A percentile compares a stretch with the other conserved stretches of the same genome.
Evolutionary conservation across 2,888 invertebrate genomes (phyloP).

Genomic region (Lordiphosa fenestrarum): DNA sequence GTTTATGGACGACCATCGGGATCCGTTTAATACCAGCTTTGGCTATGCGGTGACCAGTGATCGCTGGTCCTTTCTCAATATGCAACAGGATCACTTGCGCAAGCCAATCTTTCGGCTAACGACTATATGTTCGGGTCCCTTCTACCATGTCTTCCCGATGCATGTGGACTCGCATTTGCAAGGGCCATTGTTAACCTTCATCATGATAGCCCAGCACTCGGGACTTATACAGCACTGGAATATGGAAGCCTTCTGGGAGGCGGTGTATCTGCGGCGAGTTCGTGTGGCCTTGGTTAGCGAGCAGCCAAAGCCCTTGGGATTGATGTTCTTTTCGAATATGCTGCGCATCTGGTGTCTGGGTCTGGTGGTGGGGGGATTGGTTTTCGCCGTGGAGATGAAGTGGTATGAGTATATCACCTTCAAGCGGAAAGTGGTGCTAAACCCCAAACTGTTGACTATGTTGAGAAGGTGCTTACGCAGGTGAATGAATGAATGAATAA

Average conservation of each 20-base stretch:
- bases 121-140: constrained; percentile 69
- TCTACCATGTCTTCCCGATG: constrained; percentile 67
- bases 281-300: constrained; percentile 38
- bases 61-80: constrained; percentile 70
- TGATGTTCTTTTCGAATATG: constrained; percentile 56
- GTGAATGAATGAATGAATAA: background rate
- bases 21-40: constrained; percentile 55
- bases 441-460: too few relatives aligned
- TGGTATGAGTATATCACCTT: constrained; percentile 31
- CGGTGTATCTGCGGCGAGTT: constrained; percentile 48
- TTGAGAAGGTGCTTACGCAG: constrained; percentile 9
- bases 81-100: constrained; percentile 58
- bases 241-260: constrained; percentile 60
- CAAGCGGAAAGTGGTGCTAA: too few relatives aligned
- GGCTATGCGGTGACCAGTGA: constrained; percentile 67
- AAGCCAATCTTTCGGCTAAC: constrained; percentile 66
- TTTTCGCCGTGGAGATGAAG: constrained; percentile 60
- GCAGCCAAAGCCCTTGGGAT: constrained; percentile 45
- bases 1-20: constrained; percentile 51
- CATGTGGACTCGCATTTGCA: constrained; percentile 65
- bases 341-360: constrained; percentile 61
- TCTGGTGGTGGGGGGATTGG: constrained; percentile 43
- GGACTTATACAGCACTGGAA: constrained; percentile 61
- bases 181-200: constrained; percentile 51
- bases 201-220: constrained; percentile 56